Evolutionary conservation across 2,113 vertebrate species (phyloP).

Genomic region (Emydura subglobosa): DNA sequence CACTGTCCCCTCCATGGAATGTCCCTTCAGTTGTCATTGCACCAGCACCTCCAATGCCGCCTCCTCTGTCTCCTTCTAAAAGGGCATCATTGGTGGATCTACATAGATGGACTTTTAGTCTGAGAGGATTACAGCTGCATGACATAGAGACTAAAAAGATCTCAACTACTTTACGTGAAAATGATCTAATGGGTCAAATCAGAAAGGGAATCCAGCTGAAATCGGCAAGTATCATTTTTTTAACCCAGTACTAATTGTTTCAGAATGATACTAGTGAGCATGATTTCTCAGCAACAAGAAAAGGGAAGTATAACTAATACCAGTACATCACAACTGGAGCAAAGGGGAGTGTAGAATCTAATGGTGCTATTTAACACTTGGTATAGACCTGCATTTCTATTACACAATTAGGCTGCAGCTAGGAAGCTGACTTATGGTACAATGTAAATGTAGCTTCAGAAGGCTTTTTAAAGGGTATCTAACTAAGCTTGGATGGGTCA

Average conservation of each 20-base stretch:
- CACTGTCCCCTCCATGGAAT: too few species aligned
- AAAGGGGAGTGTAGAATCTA: background rate
- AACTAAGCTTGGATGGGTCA: too few species aligned
- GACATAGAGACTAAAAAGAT: background rate
- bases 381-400: too few species aligned
- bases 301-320: background rate
- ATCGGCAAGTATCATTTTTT: slow-evolving; percentile 20
- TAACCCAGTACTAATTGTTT: background rate
- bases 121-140: background rate
- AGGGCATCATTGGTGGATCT: background rate
- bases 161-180: background rate
- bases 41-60: background rate
- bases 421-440: too few species aligned
- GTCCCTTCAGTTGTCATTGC: background rate
- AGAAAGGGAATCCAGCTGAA: slow-evolving; percentile 24
- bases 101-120: background rate
- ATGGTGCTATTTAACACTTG: background rate
- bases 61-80: background rate
- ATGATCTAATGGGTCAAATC: slow-evolving; percentile 3
- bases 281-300: background rate
- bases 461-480: too few species aligned
- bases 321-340: background rate
- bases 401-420: too few species aligned
- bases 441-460: too few species aligned
- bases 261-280: background rate